Evolutionary conservation across 2,888 invertebrate genomes (phyloP).

Genomic region (Lasioglossum oenotherae): DNA sequence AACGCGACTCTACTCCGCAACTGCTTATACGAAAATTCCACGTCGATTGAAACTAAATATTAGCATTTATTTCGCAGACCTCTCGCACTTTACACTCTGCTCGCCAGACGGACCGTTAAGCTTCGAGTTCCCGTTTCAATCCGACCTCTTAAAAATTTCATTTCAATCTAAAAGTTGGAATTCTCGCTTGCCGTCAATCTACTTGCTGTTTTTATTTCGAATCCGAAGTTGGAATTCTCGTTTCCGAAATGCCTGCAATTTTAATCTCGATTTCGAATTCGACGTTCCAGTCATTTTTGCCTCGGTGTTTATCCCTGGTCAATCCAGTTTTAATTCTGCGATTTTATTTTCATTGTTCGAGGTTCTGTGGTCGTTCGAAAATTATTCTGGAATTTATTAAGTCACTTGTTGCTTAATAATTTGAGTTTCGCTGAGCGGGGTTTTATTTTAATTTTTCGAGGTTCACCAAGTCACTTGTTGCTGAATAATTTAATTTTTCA

Average conservation of each 20-base stretch:
- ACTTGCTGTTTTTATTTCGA: neutral
- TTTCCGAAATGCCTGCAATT: neutral
- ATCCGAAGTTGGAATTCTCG: neutral
- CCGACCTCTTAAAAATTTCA: neutral
- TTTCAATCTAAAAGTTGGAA: slow-evolving; percentile 3
- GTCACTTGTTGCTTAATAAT: too few species aligned
- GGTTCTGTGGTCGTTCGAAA: too few species aligned
- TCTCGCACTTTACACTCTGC: neutral
- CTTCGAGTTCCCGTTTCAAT: neutral
- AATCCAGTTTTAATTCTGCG: too few species aligned
- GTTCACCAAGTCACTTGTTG: neutral
- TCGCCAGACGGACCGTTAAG: neutral
- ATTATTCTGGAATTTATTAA: too few species aligned
- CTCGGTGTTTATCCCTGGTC: too few species aligned
- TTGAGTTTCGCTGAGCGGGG: too few species aligned
- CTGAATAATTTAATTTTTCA: neutral
- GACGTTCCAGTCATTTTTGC: neutral
- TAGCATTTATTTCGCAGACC: neutral
- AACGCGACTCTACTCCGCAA: neutral
- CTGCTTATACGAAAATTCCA: neutral
- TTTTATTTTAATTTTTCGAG: too few species aligned
- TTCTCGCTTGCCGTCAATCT: neutral
- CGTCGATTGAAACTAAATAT: neutral
- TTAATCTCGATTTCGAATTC: neutral
- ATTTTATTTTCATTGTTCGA: too few species aligned